Percentiles rank a stretch among this genome's conserved stretches.
These are phyloP conservation scores for Psittacus erithacus DNA, from an alignment of 2,113 vertebrate species.

Conservation along the genomic window DNA sequence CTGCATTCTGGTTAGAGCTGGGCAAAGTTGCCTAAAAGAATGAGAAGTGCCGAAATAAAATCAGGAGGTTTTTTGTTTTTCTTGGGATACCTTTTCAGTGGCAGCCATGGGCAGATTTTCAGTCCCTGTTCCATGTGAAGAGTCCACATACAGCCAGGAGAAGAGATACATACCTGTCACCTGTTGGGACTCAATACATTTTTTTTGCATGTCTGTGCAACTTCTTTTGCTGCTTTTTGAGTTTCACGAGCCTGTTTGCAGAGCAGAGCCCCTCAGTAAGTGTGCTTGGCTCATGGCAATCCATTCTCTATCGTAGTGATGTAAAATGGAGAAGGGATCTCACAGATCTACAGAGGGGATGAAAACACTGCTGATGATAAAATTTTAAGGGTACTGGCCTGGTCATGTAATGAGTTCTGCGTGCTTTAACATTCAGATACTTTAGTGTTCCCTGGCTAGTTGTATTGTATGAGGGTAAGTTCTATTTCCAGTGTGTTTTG, in stretches of 20 bases:
- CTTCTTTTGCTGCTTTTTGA: not conserved
- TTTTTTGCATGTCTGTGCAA: not conserved
- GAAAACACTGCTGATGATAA: not conserved
- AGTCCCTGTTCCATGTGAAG: not conserved
- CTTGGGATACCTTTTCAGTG: not conserved
- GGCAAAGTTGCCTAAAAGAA: not conserved
- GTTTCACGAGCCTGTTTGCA: not conserved
- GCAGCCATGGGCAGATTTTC: not conserved
- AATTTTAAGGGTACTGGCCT: not conserved
- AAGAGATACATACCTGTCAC: not conserved
- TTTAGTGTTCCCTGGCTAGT: not conserved
- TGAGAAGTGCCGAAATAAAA: not conserved
- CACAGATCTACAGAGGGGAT: not conserved
- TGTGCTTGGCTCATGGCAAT: not conserved
- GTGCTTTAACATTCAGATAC: not conserved
- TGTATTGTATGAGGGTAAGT: not conserved
- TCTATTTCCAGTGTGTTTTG: not conserved
- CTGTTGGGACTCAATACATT: fast-evolving
- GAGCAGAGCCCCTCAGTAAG: not conserved
- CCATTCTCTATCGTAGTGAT: not conserved
- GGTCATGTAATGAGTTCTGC: not conserved
- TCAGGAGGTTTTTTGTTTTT: not conserved
- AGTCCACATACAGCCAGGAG: not conserved
- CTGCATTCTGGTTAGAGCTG: not conserved
- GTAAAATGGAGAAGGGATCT: not conserved